Percentiles rank a stretch among this genome's conserved stretches.
Evolutionary conservation across 2,113 vertebrate genomes (phyloP).

Genomic region (Pseudolaguvia tuberculata): DNA sequence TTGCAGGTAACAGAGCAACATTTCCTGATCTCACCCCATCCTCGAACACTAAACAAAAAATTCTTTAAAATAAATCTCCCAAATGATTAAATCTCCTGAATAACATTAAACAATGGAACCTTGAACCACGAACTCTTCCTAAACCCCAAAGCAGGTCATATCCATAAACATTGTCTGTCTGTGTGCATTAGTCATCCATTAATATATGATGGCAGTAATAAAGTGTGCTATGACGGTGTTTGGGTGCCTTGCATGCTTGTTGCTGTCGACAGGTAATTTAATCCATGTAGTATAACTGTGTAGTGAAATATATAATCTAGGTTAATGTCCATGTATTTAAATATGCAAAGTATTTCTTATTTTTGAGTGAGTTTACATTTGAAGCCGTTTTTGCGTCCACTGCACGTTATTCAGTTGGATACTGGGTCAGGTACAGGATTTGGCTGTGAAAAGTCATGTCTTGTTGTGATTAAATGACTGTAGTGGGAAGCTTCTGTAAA

Average conservation of each 20-base stretch:
- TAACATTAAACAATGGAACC: no score
- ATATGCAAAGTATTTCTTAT: background rate
- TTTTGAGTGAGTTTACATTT: background rate
- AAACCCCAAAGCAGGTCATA: background rate
- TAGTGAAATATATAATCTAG: background rate
- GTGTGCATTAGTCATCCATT: background rate
- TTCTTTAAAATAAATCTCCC: no score
- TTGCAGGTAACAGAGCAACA: no score
- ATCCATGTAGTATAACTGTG: background rate
- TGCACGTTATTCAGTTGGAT: background rate
- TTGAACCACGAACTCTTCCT: no score
- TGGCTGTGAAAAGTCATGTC: no score
- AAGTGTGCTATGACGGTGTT: background rate
- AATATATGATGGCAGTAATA: background rate
- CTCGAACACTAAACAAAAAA: no score
- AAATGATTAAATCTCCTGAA: background rate
- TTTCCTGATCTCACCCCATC: no score
- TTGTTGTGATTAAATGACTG: background rate
- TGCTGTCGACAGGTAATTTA: background rate
- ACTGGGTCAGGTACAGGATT: background rate
- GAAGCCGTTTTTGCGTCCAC: background rate
- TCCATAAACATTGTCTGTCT: background rate
- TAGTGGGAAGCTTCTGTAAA: background rate
- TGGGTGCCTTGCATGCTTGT: background rate
- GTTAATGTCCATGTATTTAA: background rate